A percentile compares a stretch with the other conserved stretches of the same genome.
Evolutionary conservation across 2,113 vertebrate species (phyloP).

Genomic region (Brachypteracias leptosomus): DNA sequence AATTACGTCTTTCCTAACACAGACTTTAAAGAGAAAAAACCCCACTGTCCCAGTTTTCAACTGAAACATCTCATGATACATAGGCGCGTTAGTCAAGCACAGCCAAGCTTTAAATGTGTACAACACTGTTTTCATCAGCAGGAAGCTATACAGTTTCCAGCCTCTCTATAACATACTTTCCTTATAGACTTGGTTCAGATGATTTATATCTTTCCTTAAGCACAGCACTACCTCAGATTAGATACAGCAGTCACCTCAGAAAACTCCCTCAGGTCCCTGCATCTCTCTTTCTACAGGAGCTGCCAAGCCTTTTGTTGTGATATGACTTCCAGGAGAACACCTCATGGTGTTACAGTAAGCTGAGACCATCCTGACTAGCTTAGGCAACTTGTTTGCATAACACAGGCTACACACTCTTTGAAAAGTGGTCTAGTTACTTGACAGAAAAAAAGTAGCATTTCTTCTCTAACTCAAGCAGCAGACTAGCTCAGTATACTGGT

Average conservation of each 20-base stretch:
- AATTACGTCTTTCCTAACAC: not conserved
- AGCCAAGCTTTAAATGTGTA: not conserved
- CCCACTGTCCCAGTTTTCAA: not conserved
- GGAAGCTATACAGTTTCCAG: not conserved
- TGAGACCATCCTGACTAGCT: not conserved
- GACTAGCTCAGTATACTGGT: not conserved
- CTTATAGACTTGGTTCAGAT: not conserved
- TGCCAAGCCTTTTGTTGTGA: not conserved
- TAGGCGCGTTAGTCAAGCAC: not conserved
- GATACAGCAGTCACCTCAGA: not conserved
- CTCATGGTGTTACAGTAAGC: not conserved
- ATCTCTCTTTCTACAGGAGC: not conserved
- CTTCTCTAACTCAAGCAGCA: not conserved
- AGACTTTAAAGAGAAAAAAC: not conserved
- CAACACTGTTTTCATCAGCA: not conserved
- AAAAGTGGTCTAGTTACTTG: not conserved
- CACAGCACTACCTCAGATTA: not conserved
- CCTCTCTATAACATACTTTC: not conserved
- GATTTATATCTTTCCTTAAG: not conserved
- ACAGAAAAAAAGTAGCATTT: not conserved
- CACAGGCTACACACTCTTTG: rapidly evolving
- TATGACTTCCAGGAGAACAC: not conserved
- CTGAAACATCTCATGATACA: not conserved
- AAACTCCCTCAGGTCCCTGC: not conserved
- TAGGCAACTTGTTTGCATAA: not conserved